phyloP scores from a whole-genome alignment of 2,888 invertebrate species.

The Dryocosmus kuriphilus region DNA sequence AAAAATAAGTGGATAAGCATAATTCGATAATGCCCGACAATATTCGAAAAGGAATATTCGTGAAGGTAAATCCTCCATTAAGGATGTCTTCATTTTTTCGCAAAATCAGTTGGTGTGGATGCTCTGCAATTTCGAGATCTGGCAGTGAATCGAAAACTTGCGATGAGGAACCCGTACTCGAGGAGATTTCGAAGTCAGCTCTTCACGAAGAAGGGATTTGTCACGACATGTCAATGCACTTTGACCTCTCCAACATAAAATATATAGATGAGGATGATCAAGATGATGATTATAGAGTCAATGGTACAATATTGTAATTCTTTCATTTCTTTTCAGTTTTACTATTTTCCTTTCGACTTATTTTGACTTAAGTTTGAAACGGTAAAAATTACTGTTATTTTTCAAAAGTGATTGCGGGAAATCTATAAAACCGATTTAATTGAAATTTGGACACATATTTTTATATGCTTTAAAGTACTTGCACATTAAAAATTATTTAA shows the following conservation, averaged over 20 bases:
- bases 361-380: background rate
- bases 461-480: too few relatives aligned
- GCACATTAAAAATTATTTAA: too few relatives aligned
- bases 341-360: background rate
- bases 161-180: slow-evolving; percentile 56
- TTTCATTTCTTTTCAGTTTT: background rate
- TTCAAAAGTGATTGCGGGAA: too few relatives aligned
- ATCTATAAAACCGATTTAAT: too few relatives aligned
- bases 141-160: slow-evolving; percentile 63
- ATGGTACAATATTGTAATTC: slow-evolving; percentile 52
- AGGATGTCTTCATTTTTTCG: slow-evolving; percentile 61
- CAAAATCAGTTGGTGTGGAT: slow-evolving; percentile 70
- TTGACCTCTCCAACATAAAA: slow-evolving; percentile 72
- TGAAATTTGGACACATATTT: too few relatives aligned
- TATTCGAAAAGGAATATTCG: slow-evolving; percentile 19
- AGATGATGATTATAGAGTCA: slow-evolving; percentile 49
- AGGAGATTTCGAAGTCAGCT: slow-evolving; percentile 48
- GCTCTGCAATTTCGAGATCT: slow-evolving; percentile 56
- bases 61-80: slow-evolving; percentile 8
- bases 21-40: slow-evolving; percentile 29
- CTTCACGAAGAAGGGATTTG: slow-evolving; percentile 44
- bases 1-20: slow-evolving; percentile 17
- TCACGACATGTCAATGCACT: slow-evolving; percentile 66
- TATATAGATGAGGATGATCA: slow-evolving; percentile 74
- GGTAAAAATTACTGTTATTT: too few relatives aligned